Base-by-base conservation (phyloP, 2,797 vertebrate genomes). In the Coendou prehensilis region DNA sequence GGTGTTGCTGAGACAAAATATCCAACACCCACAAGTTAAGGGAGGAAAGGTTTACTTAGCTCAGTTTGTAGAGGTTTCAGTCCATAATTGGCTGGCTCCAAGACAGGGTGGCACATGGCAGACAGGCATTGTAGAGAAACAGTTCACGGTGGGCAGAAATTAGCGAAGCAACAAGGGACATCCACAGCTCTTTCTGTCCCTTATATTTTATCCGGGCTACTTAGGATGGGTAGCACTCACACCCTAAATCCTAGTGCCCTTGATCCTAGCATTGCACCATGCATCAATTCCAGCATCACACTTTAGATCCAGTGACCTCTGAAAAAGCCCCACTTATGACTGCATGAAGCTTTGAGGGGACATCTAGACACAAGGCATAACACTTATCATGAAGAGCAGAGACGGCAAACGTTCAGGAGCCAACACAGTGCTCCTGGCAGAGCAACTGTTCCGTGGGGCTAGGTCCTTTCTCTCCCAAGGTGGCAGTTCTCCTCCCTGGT, bases 331-430 rank as follows among this genome's bases (percentile, higher is more conserved):
- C 7, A 8, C n/a, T 33, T 5, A 37, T 69, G 64, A 69, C 64
- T 37, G 33, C 33, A 69, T 9, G 64, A 37, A 17, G 17, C 33
- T 37, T n/a, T 67, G 64, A 14, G 33, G 33, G 9, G 64, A 33
- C 15, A 69, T 69, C 33, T 2, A 20, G 15, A 69, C 33, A 69
- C 64, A 33, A 67, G 15, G 6, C 33, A 17, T n/a, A 15, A 67
- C 64, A 67, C 33, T 61, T 28, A 47, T 14, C 18, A 18, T 0
- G 37, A 82, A 63, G 15, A 61, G 26, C 45, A 69, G 80, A 79
- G 20, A 33, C 0, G 15, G 17, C 0, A 0, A 67, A 2, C 0
- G 6, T 2, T 26, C 3, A 45, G 41, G 13, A 52, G 56, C 52
- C 22, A 17, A 20, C 54, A 37, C 20, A 0, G 54, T 0, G 61